Evolutionary conservation across 2,888 invertebrate species (phyloP).

Genomic region (Nematopogon swammerdamellus): DNA sequence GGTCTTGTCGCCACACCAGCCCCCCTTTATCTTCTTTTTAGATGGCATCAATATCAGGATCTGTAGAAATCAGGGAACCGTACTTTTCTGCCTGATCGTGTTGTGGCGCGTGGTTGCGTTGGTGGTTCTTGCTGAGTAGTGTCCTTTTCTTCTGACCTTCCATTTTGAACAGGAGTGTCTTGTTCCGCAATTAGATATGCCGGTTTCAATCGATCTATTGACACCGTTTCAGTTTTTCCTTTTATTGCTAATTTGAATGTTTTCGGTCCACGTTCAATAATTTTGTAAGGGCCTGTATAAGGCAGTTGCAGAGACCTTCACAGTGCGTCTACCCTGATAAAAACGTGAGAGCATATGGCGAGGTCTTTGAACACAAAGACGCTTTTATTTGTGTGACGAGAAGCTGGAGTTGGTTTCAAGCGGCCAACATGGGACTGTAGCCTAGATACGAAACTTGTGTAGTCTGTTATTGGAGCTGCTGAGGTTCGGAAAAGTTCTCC

Average conservation of each 20-base stretch:
- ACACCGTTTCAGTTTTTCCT: neutral
- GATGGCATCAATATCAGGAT: too few species aligned
- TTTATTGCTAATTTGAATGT: neutral
- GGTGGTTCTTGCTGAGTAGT: too few species aligned
- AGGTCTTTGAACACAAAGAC: neutral
- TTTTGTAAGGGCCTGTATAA: neutral
- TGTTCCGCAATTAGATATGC: neutral
- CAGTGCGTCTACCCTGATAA: neutral
- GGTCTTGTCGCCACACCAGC: too few species aligned
- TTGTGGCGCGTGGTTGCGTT: too few species aligned
- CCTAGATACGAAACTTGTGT: neutral
- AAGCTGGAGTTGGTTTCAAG: neutral
- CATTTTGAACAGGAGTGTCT: too few species aligned
- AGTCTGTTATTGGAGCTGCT: neutral
- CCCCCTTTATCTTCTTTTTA: too few species aligned
- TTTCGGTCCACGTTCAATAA: neutral
- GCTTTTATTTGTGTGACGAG: neutral
- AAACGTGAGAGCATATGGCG: neutral
- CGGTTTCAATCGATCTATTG: neutral
- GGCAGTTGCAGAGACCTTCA: neutral
- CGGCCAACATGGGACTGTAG: neutral
- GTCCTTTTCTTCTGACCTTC: too few species aligned
- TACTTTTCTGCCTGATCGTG: too few species aligned
- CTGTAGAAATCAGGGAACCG: too few species aligned
- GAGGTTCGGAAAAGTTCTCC: conserved; percentile 12